Percentiles rank a stretch among this genome's conserved stretches.
Evolutionary conservation across 2,888 invertebrate genomes (phyloP).

Genomic region (Heliconius cydno): DNA sequence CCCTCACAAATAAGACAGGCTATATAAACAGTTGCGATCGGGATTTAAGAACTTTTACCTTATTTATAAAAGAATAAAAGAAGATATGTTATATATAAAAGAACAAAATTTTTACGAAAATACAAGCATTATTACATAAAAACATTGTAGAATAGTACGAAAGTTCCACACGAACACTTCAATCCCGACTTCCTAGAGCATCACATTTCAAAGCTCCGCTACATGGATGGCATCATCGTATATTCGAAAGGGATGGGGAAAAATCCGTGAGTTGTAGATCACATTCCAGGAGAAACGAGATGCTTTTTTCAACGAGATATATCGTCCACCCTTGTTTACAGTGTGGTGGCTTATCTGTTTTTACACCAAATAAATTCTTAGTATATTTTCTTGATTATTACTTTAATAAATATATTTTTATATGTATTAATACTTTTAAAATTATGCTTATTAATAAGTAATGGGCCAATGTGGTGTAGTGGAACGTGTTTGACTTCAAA

Average conservation of each 20-base stretch:
- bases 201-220: slow-evolving; percentile 48
- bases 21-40: no score
- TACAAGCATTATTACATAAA: slow-evolving; percentile 53
- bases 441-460: no score
- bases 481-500: no score
- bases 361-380: slow-evolving; percentile 4
- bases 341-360: not conserved
- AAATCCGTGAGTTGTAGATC: slow-evolving; percentile 47
- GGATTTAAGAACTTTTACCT: no score
- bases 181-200: slow-evolving; percentile 51
- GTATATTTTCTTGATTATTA: not conserved
- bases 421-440: no score
- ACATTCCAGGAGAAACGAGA: slow-evolving; percentile 45
- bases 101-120: slow-evolving; percentile 46
- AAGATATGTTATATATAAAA: no score
- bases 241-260: slow-evolving; percentile 32
- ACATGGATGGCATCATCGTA: slow-evolving; percentile 34
- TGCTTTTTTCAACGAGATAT: slow-evolving; percentile 55
- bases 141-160: slow-evolving; percentile 52
- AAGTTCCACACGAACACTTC: slow-evolving; percentile 58
- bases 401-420: not conserved
- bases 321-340: slow-evolving; percentile 55
- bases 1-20: no score
- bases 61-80: no score
- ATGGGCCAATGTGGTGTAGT: no score